These are phyloP conservation scores for Forpus xanthops DNA, from an alignment of 2,797 vertebrate species.

Conservation along the genomic window DNA sequence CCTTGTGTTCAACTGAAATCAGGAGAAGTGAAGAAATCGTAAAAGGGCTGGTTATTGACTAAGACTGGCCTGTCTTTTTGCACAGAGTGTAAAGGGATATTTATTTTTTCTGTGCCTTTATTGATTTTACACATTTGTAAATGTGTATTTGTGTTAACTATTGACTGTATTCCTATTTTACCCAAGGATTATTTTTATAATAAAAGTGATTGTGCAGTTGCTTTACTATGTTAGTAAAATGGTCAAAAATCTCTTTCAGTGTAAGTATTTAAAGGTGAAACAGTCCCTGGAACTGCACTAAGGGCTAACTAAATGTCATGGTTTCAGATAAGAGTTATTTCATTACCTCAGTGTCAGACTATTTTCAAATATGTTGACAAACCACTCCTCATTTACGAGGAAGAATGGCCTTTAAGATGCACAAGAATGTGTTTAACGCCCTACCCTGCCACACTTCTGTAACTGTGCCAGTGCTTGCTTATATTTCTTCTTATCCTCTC, in stretches of 20 bases:
- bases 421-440: not conserved
- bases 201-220: slow-evolving; percentile 22
- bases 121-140: not conserved
- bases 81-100: slow-evolving; percentile 47
- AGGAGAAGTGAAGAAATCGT: not conserved
- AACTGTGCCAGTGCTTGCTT: accelerated
- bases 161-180: slow-evolving; percentile 12
- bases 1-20: not conserved
- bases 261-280: not conserved
- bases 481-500: not conserved
- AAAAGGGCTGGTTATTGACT: not conserved
- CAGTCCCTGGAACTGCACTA: not conserved
- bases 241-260: not conserved
- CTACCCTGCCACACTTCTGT: not conserved
- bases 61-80: slow-evolving; percentile 32
- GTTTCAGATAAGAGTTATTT: slow-evolving; percentile 25
- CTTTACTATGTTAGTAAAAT: slow-evolving; percentile 26
- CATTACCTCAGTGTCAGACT: not conserved
- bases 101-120: slow-evolving; percentile 53
- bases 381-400: not conserved
- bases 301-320: not conserved
- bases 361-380: not conserved
- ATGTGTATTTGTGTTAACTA: slow-evolving; percentile 21
- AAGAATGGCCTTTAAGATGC: slow-evolving; percentile 11
- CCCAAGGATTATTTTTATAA: slow-evolving; percentile 62